Base-by-base conservation (phyloP, 2,888 invertebrate species). In the Drosophila dives region DNA sequence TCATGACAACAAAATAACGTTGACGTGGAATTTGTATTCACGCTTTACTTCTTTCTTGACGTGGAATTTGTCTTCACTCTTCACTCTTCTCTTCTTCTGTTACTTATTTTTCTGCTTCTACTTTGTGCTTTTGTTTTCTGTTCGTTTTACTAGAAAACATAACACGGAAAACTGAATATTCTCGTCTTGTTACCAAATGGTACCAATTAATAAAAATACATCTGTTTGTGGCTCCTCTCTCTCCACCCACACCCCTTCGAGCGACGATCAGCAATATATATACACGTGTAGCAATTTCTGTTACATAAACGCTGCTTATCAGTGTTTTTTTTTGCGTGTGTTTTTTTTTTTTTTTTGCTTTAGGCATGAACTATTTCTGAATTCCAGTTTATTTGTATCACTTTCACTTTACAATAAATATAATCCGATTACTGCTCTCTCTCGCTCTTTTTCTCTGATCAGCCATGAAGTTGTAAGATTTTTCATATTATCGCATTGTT, bases 341-440 rank as follows among this genome's bases (percentile, higher is more conserved):
- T 38, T 10, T 15, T 34, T 6, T 12, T 34, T 6, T 12, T 34
- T 34, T 42, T 3, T 12, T 20, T 42, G 6, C n/a, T 20, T 7
- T 3, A 42, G 11, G 5, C n/a, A 5, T 2, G 6, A 20, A 20
- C 1, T 12, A 5, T 26, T 38, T 38, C 2, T 29, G 36, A n/a
- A 12, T 23, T 23, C 1, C 12, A n/a, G 17, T 20, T 20, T 20
- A 20, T 72, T 55, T 29, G 42, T 26, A 29, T 45, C 34, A 26
- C 49, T 55, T 77, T 71, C 72, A 38, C 51, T 62, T 58, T 67
- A 34, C 40, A 4, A 32, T 55, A 33, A 20, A 36, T 54, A 33
- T 62, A 40, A 34, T 42, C 20, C 48, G 61, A 48, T 34, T 33
- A 11, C 1, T 15, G 6, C 2, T 51, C 36, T 33, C 33, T 29